Percentiles rank a stretch among this genome's conserved stretches.
phyloP scores from a whole-genome alignment of 1,140 invertebrate species.

The Zaprionus gabonicus region DNA sequence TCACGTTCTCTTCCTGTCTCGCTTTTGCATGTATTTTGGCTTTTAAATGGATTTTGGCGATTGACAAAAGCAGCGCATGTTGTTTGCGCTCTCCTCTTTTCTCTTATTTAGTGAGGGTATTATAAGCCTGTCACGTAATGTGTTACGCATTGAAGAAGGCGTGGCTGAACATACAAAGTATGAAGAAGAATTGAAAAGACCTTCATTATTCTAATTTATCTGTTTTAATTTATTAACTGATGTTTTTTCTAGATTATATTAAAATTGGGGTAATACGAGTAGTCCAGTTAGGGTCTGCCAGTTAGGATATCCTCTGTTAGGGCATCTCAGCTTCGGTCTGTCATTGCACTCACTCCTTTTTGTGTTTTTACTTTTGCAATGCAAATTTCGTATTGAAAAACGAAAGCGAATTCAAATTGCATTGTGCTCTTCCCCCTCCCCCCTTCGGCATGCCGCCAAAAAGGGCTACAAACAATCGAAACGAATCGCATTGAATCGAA shows the following conservation, averaged over 20 bases:
- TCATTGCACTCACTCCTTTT: conserved; percentile 14
- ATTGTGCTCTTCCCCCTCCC: conserved; percentile 19
- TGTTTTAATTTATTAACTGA: not conserved
- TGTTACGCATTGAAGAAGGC: not conserved
- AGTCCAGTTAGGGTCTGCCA: not conserved
- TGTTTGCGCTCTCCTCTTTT: not conserved
- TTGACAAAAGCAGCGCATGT: conserved; percentile 38
- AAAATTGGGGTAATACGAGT: not conserved
- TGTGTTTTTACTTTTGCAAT: conserved; percentile 17
- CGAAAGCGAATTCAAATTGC: conserved; percentile 63
- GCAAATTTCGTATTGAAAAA: conserved; percentile 32
- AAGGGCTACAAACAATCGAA: conserved; percentile 23
- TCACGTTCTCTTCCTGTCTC: not conserved
- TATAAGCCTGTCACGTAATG: conserved; percentile 3
- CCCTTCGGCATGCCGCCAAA: conserved; percentile 14
- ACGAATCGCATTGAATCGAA: conserved; percentile 14
- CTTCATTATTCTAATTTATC: too few species aligned
- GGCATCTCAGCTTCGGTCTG: not conserved
- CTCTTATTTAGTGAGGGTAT: not conserved
- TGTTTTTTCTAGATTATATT: not conserved
- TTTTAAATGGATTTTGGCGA: conserved; percentile 43
- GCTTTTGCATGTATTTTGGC: conserved; percentile 37
- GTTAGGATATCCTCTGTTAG: not conserved
- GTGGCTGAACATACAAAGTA: not conserved
- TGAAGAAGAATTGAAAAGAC: not conserved